Evolutionary conservation across 1,140 invertebrate genomes (phyloP).

Genomic region (Sipha flava): DNA sequence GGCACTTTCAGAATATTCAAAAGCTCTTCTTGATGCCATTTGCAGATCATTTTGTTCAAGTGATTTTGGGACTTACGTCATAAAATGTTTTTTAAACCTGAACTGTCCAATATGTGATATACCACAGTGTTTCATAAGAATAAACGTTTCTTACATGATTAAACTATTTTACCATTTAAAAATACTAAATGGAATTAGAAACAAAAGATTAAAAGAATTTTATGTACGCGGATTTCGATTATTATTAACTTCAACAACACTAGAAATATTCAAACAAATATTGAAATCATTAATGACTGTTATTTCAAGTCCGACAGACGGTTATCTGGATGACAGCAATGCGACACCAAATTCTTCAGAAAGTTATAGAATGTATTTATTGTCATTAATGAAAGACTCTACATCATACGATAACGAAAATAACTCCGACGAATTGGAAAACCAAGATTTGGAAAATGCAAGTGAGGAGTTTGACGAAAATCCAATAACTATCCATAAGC

Average conservation of each 20-base stretch:
- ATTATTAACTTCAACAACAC: no score
- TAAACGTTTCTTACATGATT: neutral
- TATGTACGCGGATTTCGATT: neutral
- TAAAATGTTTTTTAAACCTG: neutral
- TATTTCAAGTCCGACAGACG: neutral
- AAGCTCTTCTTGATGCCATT: neutral
- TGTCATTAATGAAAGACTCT: neutral
- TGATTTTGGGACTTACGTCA: neutral
- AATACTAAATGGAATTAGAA: neutral
- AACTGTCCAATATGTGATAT: neutral
- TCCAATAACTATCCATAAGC: no score
- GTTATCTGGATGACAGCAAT: neutral
- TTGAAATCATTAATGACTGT: no score
- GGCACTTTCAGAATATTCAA: neutral
- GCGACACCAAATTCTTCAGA: neutral
- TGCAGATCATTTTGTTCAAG: neutral
- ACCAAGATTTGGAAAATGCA: no score
- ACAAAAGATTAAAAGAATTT: neutral
- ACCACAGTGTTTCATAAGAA: neutral
- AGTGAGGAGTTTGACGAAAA: no score
- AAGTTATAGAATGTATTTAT: neutral
- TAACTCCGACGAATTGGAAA: neutral
- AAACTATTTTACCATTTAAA: neutral
- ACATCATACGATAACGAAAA: no score
- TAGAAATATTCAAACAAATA: no score